Base-by-base conservation (phyloP, 2,797 vertebrate genomes). In the Vireo griseus region DNA sequence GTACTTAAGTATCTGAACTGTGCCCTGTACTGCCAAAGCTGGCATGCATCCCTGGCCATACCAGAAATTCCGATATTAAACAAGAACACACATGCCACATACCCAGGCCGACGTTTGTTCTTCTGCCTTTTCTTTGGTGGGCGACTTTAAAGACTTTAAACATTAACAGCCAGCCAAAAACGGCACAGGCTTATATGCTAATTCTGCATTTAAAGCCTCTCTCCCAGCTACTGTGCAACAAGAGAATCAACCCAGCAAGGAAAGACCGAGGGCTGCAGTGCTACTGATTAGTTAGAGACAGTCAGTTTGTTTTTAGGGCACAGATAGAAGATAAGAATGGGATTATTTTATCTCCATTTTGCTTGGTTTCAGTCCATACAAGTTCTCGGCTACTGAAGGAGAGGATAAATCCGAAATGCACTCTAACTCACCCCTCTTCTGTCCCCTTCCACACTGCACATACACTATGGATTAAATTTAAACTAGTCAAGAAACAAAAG, bases 1-100 rank as follows among this genome's bases (percentile, higher is more conserved):
- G 93, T 91, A 93, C 85, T 97, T 95, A 95, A 96, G 94, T 95
- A 95, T 97, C 95, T 97, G 95, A 97, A 96, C 92, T 95, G 95
- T 90, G 93, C 97, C 79, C 80, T 97, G 86, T 45, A 67, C 90
- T 96, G 81, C 93, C 83, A 86, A 95, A 80, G 69, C 48, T 86
- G 80, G 88, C 93, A 88, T 47, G 80, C 13, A 19, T 82, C 48
- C 91, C 79, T n/a, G 68, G 80, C 87, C 79, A 84, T 88, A 73
- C 90, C 92, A 96, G 83, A 47, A 85, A 90, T 93, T 86, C 93
- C 61, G 2, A 66, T 51, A 86, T 71, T 91, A 90, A 96, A 97
- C 94, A 96, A 95, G 95, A 96, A 90, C 81, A 87, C 85, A 95
- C 96, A 94, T 2, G 73, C 94, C 92, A 94, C 89, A 93, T 88